A percentile compares a stretch with the other conserved stretches of the same genome.
These are phyloP conservation scores for Anagyrus pseudococci DNA, from an alignment of 2,888 invertebrate species.

Conservation along the genomic window DNA sequence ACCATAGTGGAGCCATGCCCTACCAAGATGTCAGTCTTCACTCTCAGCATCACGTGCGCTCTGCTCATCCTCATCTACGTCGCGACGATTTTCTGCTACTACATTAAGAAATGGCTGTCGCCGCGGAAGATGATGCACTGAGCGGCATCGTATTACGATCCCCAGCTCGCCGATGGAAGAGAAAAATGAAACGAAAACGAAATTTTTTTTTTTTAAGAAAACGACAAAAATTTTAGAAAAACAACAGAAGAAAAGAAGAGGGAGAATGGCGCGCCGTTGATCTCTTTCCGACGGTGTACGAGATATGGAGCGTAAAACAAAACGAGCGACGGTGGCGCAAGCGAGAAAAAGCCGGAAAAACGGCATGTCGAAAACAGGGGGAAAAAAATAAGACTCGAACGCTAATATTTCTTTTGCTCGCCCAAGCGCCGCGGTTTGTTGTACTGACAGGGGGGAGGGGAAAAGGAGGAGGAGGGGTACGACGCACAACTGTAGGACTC, in stretches of 20 bases:
- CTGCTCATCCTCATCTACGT: constrained; percentile 87
- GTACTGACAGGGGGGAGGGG: background rate
- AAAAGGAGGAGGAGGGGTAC: background rate
- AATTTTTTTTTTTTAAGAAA: constrained; percentile 2
- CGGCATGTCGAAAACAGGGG: background rate
- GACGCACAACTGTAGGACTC: too few relatives aligned
- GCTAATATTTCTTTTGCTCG: too few relatives aligned
- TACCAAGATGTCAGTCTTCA: constrained; percentile 88
- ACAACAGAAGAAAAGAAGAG: background rate
- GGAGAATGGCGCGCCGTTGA: background rate
- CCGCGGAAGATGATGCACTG: constrained; percentile 82
- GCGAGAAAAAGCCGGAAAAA: constrained; percentile 2
- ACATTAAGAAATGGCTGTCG: constrained; percentile 90
- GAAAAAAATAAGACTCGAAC: background rate
- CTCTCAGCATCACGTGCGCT: constrained; percentile 89
- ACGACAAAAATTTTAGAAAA: too few relatives aligned
- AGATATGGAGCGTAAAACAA: background rate
- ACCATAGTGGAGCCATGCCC: constrained; percentile 91
- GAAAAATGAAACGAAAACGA: background rate
- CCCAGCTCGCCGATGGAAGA: constrained; percentile 7
- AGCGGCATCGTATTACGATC: constrained; percentile 40
- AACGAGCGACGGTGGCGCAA: background rate
- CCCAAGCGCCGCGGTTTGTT: too few relatives aligned
- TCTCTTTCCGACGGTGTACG: constrained; percentile 2
- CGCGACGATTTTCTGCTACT: constrained; percentile 90